Conservation (phyloP, 2,797 vertebrate genomes). For the Pseudotriccus pelzelni region DNA sequence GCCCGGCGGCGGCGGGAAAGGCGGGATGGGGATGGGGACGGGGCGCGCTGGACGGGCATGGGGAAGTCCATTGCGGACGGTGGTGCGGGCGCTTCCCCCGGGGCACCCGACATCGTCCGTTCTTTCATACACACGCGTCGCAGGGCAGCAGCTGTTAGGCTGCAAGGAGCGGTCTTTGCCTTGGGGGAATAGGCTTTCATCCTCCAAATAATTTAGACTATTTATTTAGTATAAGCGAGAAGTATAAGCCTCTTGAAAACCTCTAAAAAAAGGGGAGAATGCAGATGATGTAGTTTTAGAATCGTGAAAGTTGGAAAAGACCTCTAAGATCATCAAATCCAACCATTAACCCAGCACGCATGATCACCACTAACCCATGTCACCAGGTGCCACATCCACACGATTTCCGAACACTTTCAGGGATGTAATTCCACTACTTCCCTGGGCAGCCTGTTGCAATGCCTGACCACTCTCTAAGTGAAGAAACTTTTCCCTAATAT, state of each 20-base stretch:
- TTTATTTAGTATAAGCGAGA: background rate
- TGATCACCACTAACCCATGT: background rate
- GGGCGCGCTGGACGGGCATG: too few relatives aligned
- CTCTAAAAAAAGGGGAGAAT: rapidly evolving
- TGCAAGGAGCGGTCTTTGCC: background rate
- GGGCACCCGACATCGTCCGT: rapidly evolving
- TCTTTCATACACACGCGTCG: rapidly evolving
- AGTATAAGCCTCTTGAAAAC: background rate
- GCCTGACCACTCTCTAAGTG: background rate
- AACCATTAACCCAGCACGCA: background rate
- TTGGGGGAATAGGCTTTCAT: background rate
- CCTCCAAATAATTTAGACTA: background rate
- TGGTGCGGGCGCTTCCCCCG: background rate
- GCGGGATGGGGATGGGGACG: too few relatives aligned
- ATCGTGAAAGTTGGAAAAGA: background rate
- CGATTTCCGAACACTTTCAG: background rate
- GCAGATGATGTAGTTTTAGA: background rate
- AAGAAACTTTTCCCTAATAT: background rate
- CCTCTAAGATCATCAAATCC: background rate
- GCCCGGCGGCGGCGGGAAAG: too few relatives aligned
- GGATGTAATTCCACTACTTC: background rate
- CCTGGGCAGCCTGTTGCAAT: background rate
- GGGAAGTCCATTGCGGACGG: rapidly evolving
- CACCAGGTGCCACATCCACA: background rate
- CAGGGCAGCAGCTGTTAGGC: background rate